Base-by-base conservation (phyloP, 2,888 invertebrate genomes). In the Dasysyrphus tricinctus region DNA sequence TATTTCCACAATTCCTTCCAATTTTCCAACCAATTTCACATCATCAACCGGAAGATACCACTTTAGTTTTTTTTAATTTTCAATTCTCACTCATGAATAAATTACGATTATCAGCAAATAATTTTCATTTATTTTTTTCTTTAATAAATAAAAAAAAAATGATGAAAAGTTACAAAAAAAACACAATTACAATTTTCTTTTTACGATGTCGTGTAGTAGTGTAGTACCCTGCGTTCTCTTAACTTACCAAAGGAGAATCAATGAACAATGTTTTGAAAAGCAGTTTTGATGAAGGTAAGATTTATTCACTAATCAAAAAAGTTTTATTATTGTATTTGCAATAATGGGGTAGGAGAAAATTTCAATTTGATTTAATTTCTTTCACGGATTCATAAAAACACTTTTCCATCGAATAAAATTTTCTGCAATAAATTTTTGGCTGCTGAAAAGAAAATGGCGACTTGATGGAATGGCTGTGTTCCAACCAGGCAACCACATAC, bases 231-330 rank as follows among this genome's bases (percentile, higher is more conserved):
- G 29, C 19, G 44, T 61, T 76, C 75, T 76, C 76, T 24, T 34
- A 84, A 84, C 84, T 84, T 84, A 84, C 84, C 84, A 65, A 29
- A 72, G 44, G 49, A 76, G 61, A 61, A 74, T 44, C 11, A 69
- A 47, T 59, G 54, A 72, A 61, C 51, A 59, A 44, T 24, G 14
- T 78, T 59, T 73, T 44, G n/a, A n/a, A 24, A 65, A 39, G 19
- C 51, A 49, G 24, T 51, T 59, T 16, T 63, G 5, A 54, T 63
- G 14, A 16, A 32, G 39, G 59, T 49, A 7, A 78, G 51, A 78
- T n/a, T 56, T 78, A 63, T 75, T 63, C 83, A 79, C 83, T 70
- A 74, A 79, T 75, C 47, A 57, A 39, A 57, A 72, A 42, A 56
- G 24, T 70, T 70, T 70, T 79, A 47, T 44, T 42, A 8, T 69